Base-by-base conservation (phyloP, 2,888 invertebrate genomes). In the Phortica okadai region DNA sequence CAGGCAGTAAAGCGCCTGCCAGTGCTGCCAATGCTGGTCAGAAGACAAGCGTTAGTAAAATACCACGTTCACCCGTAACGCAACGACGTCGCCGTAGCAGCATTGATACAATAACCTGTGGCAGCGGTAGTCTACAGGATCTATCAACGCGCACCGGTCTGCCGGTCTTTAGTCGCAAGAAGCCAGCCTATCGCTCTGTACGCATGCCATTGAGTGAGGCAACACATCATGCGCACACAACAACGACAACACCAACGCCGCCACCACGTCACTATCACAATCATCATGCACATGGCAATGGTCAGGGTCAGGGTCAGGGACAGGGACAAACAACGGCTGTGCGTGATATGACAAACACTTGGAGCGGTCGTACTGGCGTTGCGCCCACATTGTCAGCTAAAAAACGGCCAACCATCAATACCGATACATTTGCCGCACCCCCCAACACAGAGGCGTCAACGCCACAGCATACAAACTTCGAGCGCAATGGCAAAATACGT, bases 261-360 rank as follows among this genome's bases (percentile, higher is more conserved):
- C 72, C 76, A 8, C 70, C 80, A 8, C 78, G 75, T 1, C 69
- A 21, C 3, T 45, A 50, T 16, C 69, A 21, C 4, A 44, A 10
- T 14, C 73, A 44, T 7, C 74, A 50, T 7, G 50, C 5, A 6
- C 62, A 25, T 42, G 10, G 14, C n/a, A 14, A 41, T 5, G 3
- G 16, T 10, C 56, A 41, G 44, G 41, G 42, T 76, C 78, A 14
- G 73, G 70, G 21, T 58, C 75, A 16, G 6, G 6, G n/a, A 64
- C 42, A 77, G 82, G 73, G 76, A 74, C 0, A 80, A 79, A 14
- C 86, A 86, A 75, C 73, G 77, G 79, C 83, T 76, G 92, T 80
- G 81, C 92, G 93, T 3, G 93, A 93, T 69, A 93, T 93, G 1
- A 93, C 94, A 75, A 95, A 95, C 82, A 96, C 96, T 0, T 96